These are phyloP conservation scores for Prorops nasuta DNA, from an alignment of 1,140 invertebrate species.

Conservation along the genomic window DNA sequence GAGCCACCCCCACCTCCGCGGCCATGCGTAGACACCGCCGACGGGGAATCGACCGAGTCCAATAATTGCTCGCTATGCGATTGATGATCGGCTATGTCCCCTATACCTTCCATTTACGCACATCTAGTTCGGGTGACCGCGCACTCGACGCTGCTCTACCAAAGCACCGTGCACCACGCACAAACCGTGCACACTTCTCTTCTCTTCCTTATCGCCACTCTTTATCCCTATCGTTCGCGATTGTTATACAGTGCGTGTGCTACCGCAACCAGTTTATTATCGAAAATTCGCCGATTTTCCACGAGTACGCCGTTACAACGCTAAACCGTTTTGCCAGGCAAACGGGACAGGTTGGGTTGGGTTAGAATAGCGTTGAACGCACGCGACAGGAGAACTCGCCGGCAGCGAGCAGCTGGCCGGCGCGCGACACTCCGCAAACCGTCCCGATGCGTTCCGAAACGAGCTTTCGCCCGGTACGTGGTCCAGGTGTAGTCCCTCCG, in stretches of 20 bases:
- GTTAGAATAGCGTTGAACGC: not conserved
- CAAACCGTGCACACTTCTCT: constrained; percentile 10
- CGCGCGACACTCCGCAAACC: too few relatives aligned
- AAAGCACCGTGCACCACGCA: constrained; percentile 17
- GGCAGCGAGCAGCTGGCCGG: too few relatives aligned
- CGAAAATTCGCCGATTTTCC: too few relatives aligned
- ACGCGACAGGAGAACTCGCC: not conserved
- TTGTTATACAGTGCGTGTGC: too few relatives aligned
- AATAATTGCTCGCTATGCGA: constrained; percentile 61
- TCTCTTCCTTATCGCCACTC: not conserved
- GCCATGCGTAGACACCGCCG: constrained; percentile 58
- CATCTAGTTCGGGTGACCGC: constrained; percentile 44
- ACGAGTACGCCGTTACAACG: too few relatives aligned
- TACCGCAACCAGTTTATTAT: too few relatives aligned
- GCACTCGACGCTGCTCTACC: constrained; percentile 27
- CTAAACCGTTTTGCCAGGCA: too few relatives aligned
- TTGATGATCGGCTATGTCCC: constrained; percentile 65
- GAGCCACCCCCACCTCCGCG: constrained; percentile 53
- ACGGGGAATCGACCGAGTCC: constrained; percentile 59
- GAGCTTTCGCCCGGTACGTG: too few relatives aligned
- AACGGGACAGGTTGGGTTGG: too few relatives aligned
- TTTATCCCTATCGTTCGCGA: not conserved
- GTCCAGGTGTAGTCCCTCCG: too few relatives aligned
- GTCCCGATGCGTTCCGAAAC: too few relatives aligned
- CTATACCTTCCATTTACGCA: constrained; percentile 66